These are phyloP conservation scores for Lacerta agilis DNA, from an alignment of 2,797 vertebrate species.

Conservation along the genomic window DNA sequence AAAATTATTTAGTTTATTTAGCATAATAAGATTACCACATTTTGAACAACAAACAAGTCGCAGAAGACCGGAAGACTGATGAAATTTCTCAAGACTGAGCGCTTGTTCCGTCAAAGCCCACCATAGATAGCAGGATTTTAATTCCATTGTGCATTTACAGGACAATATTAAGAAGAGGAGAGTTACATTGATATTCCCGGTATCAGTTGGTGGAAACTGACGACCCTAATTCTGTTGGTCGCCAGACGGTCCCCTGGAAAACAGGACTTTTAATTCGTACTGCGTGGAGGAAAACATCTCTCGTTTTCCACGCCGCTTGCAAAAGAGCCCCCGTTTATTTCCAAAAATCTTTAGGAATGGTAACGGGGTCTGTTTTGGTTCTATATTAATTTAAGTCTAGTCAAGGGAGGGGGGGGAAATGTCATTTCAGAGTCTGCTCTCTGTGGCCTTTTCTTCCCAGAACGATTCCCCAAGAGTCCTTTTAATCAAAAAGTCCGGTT, in stretches of 20 bases:
- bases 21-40: background rate
- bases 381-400: background rate
- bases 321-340: background rate
- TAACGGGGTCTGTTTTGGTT: background rate
- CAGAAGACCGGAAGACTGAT: background rate
- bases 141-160: no score
- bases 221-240: background rate
- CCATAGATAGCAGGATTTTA: background rate
- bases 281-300: background rate
- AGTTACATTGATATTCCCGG: background rate
- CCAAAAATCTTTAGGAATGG: background rate
- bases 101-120: no score
- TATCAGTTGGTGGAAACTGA: background rate
- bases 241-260: background rate
- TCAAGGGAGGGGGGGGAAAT: rapidly evolving
- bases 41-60: background rate
- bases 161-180: background rate
- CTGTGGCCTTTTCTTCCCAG: background rate
- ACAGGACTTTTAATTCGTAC: background rate
- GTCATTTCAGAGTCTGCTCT: background rate
- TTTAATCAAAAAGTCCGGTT: background rate
- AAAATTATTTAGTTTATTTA: background rate
- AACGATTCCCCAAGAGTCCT: background rate
- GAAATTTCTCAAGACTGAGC: background rate
- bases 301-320: background rate